phyloP scores from a whole-genome alignment of 1,140 invertebrate genomes.

The Tetramorium simillimum region DNA sequence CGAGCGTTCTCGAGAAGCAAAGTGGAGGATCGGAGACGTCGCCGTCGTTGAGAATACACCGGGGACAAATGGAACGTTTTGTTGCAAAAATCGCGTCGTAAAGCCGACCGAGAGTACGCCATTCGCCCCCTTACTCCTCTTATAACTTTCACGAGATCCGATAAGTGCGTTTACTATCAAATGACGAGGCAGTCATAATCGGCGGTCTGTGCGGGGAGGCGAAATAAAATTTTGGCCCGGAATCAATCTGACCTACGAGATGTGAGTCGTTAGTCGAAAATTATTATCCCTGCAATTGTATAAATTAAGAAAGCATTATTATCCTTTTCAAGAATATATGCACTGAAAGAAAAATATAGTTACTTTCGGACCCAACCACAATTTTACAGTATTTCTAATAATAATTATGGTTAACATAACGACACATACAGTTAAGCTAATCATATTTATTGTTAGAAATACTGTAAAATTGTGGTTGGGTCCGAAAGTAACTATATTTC shows the following conservation, averaged over 20 bases:
- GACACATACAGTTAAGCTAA: no score
- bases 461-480: no score
- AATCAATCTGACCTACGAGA: background rate
- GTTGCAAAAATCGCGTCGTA: slow-evolving; percentile 58
- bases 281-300: background rate
- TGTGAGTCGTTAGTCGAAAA: no score
- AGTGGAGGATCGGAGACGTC: slow-evolving; percentile 49
- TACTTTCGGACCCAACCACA: no score
- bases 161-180: slow-evolving; percentile 32
- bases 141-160: slow-evolving; percentile 28
- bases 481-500: no score
- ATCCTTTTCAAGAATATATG: background rate
- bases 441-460: no score
- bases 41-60: slow-evolving; percentile 49
- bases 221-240: slow-evolving; percentile 29
- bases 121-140: background rate
- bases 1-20: slow-evolving; percentile 37
- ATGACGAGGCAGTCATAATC: slow-evolving; percentile 29
- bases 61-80: slow-evolving; percentile 59
- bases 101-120: slow-evolving; percentile 28
- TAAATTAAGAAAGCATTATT: background rate
- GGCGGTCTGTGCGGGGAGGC: background rate
- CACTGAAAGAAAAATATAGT: no score
- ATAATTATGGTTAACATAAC: no score
- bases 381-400: no score